phyloP scores from a whole-genome alignment of 2,797 vertebrate genomes.

The Aldrovandia affinis region DNA sequence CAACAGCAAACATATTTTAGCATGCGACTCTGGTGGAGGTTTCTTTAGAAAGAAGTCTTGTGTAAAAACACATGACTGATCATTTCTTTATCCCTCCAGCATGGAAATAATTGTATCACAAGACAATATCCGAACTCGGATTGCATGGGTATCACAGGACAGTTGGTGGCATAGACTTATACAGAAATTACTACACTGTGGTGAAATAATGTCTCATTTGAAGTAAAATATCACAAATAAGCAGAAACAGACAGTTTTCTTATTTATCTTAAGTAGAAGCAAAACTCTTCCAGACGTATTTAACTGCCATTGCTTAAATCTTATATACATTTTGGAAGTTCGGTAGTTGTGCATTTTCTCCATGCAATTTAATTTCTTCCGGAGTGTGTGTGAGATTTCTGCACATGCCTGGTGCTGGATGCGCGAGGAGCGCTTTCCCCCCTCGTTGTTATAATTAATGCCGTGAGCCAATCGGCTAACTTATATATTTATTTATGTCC shows the following conservation, averaged over 20 bases:
- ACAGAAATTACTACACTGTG: conserved; percentile 70
- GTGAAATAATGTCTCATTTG: conserved; percentile 40
- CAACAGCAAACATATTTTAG: conserved; percentile 73
- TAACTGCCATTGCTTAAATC: not conserved
- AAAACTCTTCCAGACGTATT: not conserved
- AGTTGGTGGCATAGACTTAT: conserved; percentile 64
- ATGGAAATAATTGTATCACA: conserved; percentile 65
- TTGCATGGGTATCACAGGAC: conserved; percentile 67
- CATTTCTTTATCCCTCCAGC: conserved; percentile 54
- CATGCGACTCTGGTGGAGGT: conserved; percentile 41
- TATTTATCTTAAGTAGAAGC: not conserved
- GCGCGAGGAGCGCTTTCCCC: not conserved
- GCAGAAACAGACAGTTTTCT: not conserved
- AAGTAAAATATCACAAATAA: not conserved
- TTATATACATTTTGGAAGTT: not conserved
- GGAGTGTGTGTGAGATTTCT: conserved; percentile 34
- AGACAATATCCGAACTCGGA: conserved; percentile 71
- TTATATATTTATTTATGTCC: conserved; percentile 35
- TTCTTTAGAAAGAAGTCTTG: not conserved
- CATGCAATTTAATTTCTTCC: not conserved
- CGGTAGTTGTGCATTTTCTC: not conserved
- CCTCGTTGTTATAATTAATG: conserved; percentile 25
- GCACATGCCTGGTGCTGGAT: conserved; percentile 45
- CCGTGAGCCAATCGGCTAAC: conserved; percentile 3
- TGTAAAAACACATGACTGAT: conserved; percentile 63